Conservation (phyloP, 2,888 invertebrate genomes). For the Gymnosoma rotundatum region DNA sequence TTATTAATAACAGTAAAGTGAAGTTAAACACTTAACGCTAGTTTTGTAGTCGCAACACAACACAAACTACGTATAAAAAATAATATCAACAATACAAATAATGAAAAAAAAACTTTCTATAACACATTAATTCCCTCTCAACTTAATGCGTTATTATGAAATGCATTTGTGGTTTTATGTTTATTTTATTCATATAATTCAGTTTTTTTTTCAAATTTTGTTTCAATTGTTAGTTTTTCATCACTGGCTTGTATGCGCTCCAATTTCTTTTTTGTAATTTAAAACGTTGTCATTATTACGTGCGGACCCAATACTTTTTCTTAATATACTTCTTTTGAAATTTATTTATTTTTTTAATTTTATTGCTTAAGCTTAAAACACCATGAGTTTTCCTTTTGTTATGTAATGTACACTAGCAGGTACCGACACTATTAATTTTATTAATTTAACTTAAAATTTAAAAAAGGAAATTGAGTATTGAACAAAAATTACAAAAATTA, state of each 20-base stretch:
- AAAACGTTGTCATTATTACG: slow-evolving; percentile 47
- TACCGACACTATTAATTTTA: too few relatives aligned
- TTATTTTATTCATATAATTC: slow-evolving; percentile 15
- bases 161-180: slow-evolving; percentile 52
- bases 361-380: background rate
- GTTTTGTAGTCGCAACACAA: slow-evolving; percentile 7
- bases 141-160: slow-evolving; percentile 38
- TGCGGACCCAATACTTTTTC: slow-evolving; percentile 16
- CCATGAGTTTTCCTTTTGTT: too few relatives aligned
- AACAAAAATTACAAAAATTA: too few relatives aligned
- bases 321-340: background rate
- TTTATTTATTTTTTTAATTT: background rate
- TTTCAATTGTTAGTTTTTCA: slow-evolving; percentile 45
- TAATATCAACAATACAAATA: background rate
- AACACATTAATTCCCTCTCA: slow-evolving; percentile 34
- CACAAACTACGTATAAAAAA: background rate
- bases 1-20: too few relatives aligned
- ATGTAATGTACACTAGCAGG: too few relatives aligned
- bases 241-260: slow-evolving; percentile 41
- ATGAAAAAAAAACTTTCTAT: slow-evolving; percentile 23
- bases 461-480: too few relatives aligned
- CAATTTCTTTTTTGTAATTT: slow-evolving; percentile 52
- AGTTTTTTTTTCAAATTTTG: slow-evolving; percentile 22
- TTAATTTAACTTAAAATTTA: too few relatives aligned
- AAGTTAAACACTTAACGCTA: too few relatives aligned